Evolutionary conservation across 2,888 invertebrate species (phyloP).

Genomic region (Sericinus montela): DNA sequence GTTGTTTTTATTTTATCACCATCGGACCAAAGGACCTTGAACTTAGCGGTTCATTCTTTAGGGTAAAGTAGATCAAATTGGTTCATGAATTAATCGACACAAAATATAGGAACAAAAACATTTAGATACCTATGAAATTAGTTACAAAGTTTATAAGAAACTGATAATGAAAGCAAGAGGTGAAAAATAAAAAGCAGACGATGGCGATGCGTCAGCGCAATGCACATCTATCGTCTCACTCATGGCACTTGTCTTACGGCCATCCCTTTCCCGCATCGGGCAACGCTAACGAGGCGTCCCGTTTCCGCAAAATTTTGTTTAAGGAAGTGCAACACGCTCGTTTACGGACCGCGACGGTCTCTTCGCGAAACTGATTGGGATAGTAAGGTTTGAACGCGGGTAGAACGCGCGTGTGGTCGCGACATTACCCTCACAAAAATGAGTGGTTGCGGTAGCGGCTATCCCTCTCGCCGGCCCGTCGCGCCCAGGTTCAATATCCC

Average conservation of each 20-base stretch:
- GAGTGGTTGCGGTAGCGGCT: constrained; percentile 71
- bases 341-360: constrained; percentile 47
- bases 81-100: no score
- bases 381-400: constrained; percentile 47
- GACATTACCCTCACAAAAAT: constrained; percentile 73
- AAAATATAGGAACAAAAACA: no score
- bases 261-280: constrained; percentile 31
- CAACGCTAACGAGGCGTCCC: constrained; percentile 29
- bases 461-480: constrained; percentile 70
- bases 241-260: constrained; percentile 51
- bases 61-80: no score
- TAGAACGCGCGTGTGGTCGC: constrained; percentile 41
- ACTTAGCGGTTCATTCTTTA: no score
- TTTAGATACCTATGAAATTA: no score
- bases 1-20: no score
- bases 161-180: constrained; percentile 60
- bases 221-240: constrained; percentile 57
- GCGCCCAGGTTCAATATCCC: constrained; percentile 77
- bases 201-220: constrained; percentile 72
- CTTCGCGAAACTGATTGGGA: constrained; percentile 61
- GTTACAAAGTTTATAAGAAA: no score
- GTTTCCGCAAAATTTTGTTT: constrained; percentile 41
- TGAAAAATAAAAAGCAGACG: constrained; percentile 63
- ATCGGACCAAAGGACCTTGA: no score
- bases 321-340: constrained; percentile 56